Percentiles rank a stretch among this genome's conserved stretches.
These are phyloP conservation scores for Liparis tanakae DNA, from an alignment of 2,797 vertebrate genomes.

Conservation along the genomic window DNA sequence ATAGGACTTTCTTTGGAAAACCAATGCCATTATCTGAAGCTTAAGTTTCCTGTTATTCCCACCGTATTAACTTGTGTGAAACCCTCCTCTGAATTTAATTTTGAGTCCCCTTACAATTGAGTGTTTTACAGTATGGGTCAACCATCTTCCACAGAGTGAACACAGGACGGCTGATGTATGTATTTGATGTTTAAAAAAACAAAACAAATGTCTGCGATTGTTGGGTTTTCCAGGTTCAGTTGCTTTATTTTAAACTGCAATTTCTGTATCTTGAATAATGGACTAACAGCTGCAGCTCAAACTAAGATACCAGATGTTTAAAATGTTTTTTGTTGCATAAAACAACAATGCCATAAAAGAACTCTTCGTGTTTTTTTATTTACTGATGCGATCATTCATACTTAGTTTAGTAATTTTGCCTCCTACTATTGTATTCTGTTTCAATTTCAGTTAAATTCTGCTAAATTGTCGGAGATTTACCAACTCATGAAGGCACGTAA, in stretches of 20 bases:
- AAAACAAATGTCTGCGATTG: too few species aligned
- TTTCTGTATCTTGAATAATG: neutral
- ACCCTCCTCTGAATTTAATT: neutral
- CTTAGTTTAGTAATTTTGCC: neutral
- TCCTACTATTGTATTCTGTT: neutral
- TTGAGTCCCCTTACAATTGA: neutral
- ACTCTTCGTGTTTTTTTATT: neutral
- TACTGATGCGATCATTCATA: neutral
- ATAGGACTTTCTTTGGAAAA: constrained; percentile 11
- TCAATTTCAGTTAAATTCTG: neutral
- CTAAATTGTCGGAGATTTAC: neutral
- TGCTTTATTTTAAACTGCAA: neutral
- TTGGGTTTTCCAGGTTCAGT: too few species aligned
- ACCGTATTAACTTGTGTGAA: neutral
- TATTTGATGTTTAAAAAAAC: neutral
- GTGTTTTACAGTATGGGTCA: neutral
- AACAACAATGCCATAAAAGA: neutral
- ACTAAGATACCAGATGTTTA: neutral
- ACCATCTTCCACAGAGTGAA: neutral
- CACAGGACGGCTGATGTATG: neutral
- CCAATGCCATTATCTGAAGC: constrained; percentile 13
- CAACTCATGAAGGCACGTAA: neutral
- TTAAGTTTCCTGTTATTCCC: neutral
- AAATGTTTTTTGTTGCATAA: neutral
- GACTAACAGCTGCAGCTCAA: neutral